Evolutionary conservation across 1,140 invertebrate species (phyloP).

Genomic region (Hylaeus anthracinus): DNA sequence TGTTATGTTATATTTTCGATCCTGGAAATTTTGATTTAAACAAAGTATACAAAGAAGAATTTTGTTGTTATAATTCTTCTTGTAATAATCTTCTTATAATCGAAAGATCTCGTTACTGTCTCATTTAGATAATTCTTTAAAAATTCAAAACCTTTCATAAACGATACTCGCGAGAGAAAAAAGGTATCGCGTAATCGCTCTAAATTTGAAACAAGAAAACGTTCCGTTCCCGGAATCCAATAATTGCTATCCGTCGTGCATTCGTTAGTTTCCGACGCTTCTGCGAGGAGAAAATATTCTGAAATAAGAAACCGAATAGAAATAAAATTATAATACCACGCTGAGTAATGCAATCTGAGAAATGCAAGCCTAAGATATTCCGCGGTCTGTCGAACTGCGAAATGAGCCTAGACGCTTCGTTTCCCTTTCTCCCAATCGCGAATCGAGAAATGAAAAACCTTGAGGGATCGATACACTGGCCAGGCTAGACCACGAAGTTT

Average conservation of each 20-base stretch:
- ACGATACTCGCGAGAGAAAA: no score
- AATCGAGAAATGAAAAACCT: slow-evolving; percentile 31
- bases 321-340: slow-evolving; percentile 27
- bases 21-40: no score
- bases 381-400: slow-evolving; percentile 57
- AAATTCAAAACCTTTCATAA: no score
- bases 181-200: no score
- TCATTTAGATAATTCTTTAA: no score
- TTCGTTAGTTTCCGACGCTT: slow-evolving; percentile 61
- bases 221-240: background rate
- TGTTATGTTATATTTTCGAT: no score
- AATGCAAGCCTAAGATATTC: slow-evolving; percentile 47
- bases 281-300: background rate
- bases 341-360: slow-evolving; percentile 27
- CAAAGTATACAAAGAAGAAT: no score
- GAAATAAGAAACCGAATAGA: slow-evolving; percentile 3
- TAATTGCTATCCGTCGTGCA: slow-evolving; percentile 42
- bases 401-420: slow-evolving; percentile 49
- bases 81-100: no score
- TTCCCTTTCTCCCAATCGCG: background rate
- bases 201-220: no score
- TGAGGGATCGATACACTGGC: slow-evolving; percentile 16
- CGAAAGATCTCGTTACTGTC: no score
- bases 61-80: no score
- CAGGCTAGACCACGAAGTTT: background rate